Percentiles rank a stretch among this genome's conserved stretches.
Conservation (phyloP, 1,140 invertebrate genomes). For the Drosophila sucinea region DNA sequence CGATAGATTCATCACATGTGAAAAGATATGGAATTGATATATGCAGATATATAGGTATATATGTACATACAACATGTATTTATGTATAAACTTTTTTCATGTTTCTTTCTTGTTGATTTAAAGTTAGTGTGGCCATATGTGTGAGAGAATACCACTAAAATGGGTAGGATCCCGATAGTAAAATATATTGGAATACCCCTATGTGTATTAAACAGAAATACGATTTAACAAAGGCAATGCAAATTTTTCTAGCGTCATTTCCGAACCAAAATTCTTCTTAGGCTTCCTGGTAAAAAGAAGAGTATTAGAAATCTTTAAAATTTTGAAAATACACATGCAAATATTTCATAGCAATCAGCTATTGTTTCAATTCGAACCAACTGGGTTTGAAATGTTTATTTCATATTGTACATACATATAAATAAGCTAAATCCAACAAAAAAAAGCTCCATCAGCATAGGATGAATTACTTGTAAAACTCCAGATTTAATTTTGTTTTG, state of each 20-base stretch:
- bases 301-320: neutral
- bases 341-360: conserved; percentile 7
- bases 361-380: neutral
- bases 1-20: conserved; percentile 91
- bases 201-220: too few relatives aligned
- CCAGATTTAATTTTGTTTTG: neutral
- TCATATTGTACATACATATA: neutral
- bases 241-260: too few relatives aligned
- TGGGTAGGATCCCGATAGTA: neutral
- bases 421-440: neutral
- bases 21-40: neutral
- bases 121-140: neutral
- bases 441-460: neutral
- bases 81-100: conserved; percentile 2
- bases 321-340: neutral
- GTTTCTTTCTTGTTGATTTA: conserved; percentile 8
- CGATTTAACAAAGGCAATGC: too few relatives aligned
- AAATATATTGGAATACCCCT: neutral
- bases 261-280: too few relatives aligned
- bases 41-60: neutral
- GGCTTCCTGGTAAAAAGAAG: too few relatives aligned
- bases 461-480: conserved; percentile 7
- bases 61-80: neutral
- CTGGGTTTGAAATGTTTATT: neutral
- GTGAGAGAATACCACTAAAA: conserved; percentile 3